Conservation (phyloP, 2,113 vertebrate genomes). For the Argyrosomus japonicus region DNA sequence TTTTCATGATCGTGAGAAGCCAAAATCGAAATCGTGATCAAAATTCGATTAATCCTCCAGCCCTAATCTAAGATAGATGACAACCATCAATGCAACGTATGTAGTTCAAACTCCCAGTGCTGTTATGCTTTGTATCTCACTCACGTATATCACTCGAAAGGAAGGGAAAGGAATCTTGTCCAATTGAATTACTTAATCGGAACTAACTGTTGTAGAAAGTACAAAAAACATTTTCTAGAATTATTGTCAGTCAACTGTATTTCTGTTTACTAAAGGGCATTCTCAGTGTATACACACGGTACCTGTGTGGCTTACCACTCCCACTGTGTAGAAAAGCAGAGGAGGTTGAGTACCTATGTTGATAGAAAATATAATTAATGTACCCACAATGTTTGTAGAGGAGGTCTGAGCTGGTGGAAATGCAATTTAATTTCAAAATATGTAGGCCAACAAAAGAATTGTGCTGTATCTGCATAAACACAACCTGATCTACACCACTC, state of each 20-base stretch:
- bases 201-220: not conserved
- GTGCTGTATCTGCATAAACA: slow-evolving; percentile 36
- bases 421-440: slow-evolving; percentile 7
- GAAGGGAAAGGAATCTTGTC: too few relatives aligned
- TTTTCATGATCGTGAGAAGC: too few relatives aligned
- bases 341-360: slow-evolving; percentile 21
- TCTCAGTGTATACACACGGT: not conserved
- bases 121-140: too few relatives aligned
- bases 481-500: not conserved
- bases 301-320: not conserved
- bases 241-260: not conserved
- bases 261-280: not conserved
- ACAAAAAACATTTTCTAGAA: not conserved
- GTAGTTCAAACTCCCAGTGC: too few relatives aligned
- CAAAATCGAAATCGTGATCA: too few relatives aligned
- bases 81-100: too few relatives aligned
- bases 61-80: too few relatives aligned
- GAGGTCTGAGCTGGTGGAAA: slow-evolving; percentile 20
- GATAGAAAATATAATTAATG: slow-evolving; percentile 19
- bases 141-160: too few relatives aligned
- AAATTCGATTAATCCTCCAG: too few relatives aligned
- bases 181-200: too few relatives aligned
- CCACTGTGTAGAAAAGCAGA: not conserved
- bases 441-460: slow-evolving; percentile 16
- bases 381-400: slow-evolving; percentile 37